Base-by-base conservation (phyloP, 2,888 invertebrate genomes). In the Drosophila kanekoi region DNA sequence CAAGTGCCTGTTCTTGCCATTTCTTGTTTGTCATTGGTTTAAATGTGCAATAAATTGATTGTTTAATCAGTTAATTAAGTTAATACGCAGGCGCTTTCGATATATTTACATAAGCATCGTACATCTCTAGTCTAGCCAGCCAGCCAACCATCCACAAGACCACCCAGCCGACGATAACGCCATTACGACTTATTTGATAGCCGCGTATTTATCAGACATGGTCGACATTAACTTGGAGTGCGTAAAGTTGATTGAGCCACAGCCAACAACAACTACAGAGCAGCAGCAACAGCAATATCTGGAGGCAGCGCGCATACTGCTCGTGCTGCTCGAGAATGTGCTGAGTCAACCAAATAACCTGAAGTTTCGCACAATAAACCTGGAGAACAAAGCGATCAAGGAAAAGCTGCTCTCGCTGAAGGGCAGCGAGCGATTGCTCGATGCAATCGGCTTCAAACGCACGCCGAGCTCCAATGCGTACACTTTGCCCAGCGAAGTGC, bases 301-400 rank as follows among this genome's bases (percentile, higher is more conserved):
- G 11, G 91, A 91, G 52, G 92, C 91, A 9, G 89, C 90, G n/a
- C 90, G 91, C 44, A 90, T 93, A 65, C 71, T 92, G 33, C 69
- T 93, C 10, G 81, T 90, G 43, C 72, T 93, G 18, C 71, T 93
- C 32, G 91, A 92, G 52, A 93, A 93, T 80, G 85, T 93, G 40
- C 83, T 92, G 13, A 89, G 79, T 13, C 91, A 92, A 60, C 92
- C 93, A 4, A 78, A 79, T 2, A 92, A 92, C 66, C 59, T 70
- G 0, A 93, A 92, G 79, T 93, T 87, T 77, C 90, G 92, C 3
- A 89, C 84, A 9, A 91, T 93, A 57, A 89, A 91, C 4, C 60
- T 89, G 9, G 92, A 91, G 62, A 93, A 93, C 79, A 91, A 91
- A 73, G 78, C 89, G 6, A 92, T 93, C 56, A 91, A 91, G 45